Evolutionary conservation across 2,888 invertebrate genomes (phyloP).

Genomic region (Cosmia pyralina): DNA sequence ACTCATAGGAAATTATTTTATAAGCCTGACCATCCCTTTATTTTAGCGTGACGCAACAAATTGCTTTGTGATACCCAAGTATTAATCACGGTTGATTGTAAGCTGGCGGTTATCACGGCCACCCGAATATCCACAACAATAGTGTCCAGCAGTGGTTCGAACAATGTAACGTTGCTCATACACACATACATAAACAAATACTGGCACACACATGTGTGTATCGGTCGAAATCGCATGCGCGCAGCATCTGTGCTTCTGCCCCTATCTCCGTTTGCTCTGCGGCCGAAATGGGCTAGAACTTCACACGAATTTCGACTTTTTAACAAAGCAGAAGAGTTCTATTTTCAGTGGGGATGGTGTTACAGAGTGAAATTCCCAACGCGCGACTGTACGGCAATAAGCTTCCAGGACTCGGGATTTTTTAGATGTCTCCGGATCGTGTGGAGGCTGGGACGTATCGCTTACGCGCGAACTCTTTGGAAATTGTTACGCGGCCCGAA

Average conservation of each 20-base stretch:
- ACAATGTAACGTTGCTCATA: slow-evolving; percentile 79
- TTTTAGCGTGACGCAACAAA: slow-evolving; percentile 58
- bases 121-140: slow-evolving; percentile 82
- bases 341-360: slow-evolving; percentile 41
- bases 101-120: slow-evolving; percentile 74
- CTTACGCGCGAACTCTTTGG: slow-evolving; percentile 62
- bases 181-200: slow-evolving; percentile 71
- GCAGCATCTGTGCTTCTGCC: slow-evolving; percentile 88
- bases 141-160: slow-evolving; percentile 81
- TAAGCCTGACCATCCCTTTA: slow-evolving; percentile 32
- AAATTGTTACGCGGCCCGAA: slow-evolving; percentile 76
- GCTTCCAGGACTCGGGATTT: slow-evolving; percentile 87
- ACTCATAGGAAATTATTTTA: slow-evolving; percentile 40
- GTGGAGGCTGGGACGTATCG: slow-evolving; percentile 82
- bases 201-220: slow-evolving; percentile 66
- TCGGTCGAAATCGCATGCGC: slow-evolving; percentile 84
- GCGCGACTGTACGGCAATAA: slow-evolving; percentile 84
- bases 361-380: slow-evolving; percentile 72
- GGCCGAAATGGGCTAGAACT: slow-evolving; percentile 62
- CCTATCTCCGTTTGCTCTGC: slow-evolving; percentile 74
- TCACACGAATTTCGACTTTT: slow-evolving; percentile 56
- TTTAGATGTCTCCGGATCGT: slow-evolving; percentile 86
- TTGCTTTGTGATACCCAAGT: slow-evolving; percentile 63
- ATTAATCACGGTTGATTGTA: slow-evolving; percentile 79
- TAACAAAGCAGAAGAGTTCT: slow-evolving; percentile 31